phyloP scores from a whole-genome alignment of 35 echinoderm and acorn worm species.

The Patiria miniata region DNA sequence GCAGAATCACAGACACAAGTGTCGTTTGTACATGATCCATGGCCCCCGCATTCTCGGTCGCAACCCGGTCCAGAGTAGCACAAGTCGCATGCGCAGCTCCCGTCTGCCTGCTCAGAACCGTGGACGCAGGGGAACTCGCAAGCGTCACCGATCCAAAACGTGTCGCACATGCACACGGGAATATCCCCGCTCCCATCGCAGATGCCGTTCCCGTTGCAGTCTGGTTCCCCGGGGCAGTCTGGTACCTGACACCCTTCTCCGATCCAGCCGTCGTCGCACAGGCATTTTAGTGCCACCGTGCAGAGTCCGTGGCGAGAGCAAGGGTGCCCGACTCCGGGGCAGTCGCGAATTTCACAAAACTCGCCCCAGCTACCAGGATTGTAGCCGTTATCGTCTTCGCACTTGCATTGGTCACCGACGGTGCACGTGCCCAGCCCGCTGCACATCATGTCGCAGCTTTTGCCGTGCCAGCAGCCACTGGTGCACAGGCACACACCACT shows the following conservation, averaged over 20 bases:
- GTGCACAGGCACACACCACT: slow-evolving; percentile 85
- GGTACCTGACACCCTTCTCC: slow-evolving; percentile 73
- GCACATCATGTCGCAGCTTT: slow-evolving; percentile 60
- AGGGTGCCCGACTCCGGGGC: slow-evolving; percentile 64
- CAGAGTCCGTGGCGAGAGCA: slow-evolving; percentile 77
- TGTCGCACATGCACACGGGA: slow-evolving; percentile 66
- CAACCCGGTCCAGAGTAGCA: slow-evolving; percentile 76
- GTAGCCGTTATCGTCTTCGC: slow-evolving; percentile 22
- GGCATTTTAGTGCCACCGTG: slow-evolving; percentile 38
- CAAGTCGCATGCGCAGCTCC: slow-evolving; percentile 63
- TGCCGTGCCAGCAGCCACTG: slow-evolving; percentile 80
- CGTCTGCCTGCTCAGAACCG: slow-evolving; percentile 47
- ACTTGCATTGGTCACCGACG: slow-evolving; percentile 16
- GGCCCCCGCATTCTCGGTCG: slow-evolving; percentile 66
- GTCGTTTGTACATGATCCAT: slow-evolving; percentile 71
- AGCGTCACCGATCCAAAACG: slow-evolving; percentile 55
- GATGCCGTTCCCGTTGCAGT: slow-evolving; percentile 72
- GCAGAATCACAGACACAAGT: slow-evolving; percentile 72
- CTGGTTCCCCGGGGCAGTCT: slow-evolving; percentile 69
- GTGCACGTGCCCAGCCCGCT: slow-evolving; percentile 44
- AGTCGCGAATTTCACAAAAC: slow-evolving; percentile 56
- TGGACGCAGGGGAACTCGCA: slow-evolving; percentile 65
- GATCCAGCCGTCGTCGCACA: slow-evolving; percentile 70
- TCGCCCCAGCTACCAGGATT: slow-evolving; percentile 72
- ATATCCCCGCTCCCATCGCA: slow-evolving; percentile 69